Evolutionary conservation across 2,113 vertebrate genomes (phyloP), one percentile per base, ranked within the genome.

Genomic region (Pelobates fuscus): DNA sequence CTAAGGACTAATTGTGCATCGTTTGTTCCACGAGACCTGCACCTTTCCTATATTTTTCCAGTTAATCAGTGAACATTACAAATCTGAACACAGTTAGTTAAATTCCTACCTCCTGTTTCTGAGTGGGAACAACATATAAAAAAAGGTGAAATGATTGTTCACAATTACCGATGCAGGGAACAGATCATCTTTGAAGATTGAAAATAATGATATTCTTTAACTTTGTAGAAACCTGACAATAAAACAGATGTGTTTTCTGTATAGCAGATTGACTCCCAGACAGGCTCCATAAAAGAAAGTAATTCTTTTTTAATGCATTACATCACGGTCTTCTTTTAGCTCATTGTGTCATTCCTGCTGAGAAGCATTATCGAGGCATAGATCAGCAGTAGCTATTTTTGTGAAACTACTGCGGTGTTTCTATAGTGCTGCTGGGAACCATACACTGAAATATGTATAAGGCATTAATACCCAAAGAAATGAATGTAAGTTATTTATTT

Each of bases 241-340:
- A 72, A 63, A 64, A 77, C 52, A 57, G 26, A 54, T 37, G 12
- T 21, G 37, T 46, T 69, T 76, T 64, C 68, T 59, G 26, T 55
- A 55, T 21, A 21, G 25, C 76, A 52, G 30, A 46, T 66, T 74
- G 54, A 66, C 54, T 67, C 72, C 27, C 82, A 83, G 78, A 82
- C 84, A 84, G 81, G 84, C 84, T 88, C 84, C 85, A 82, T 83
- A 87, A 82, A 65, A 32, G 86, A 90, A 88, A 90, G 86, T 84
- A 84, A 82, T 83, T 90, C 83, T 84, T 85, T 83, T 89, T 26
- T 21, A 46, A 78, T 70, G 82, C 88, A 92, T 94, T 92, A 93
- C 92, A 91, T 94, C 93, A 94, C 86, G 58, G 78, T 82, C 91
- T 90, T 85, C 86, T 92, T 93, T 94, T 92, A 92, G 91, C 82